These are phyloP conservation scores for Scolopax rusticola DNA, from an alignment of 2,797 vertebrate genomes.

Conservation along the genomic window DNA sequence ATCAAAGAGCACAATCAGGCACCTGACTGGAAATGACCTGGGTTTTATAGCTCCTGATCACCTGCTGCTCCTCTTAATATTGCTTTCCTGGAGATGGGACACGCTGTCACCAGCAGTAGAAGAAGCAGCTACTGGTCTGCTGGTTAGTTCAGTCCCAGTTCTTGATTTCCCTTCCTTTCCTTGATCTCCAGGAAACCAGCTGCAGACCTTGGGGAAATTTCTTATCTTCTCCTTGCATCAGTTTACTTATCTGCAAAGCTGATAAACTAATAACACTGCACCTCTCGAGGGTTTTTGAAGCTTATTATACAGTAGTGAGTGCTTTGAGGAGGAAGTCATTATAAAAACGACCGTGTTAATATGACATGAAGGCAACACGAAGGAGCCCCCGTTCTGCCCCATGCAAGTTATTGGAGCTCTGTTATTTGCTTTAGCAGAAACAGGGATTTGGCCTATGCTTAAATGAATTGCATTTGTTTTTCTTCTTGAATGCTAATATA, in stretches of 20 bases:
- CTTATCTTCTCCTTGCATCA: constrained; percentile 18
- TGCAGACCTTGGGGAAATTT: constrained; percentile 32
- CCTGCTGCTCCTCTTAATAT: background rate
- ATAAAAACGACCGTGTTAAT: background rate
- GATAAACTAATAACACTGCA: constrained; percentile 17
- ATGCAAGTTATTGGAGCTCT: background rate
- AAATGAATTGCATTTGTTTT: constrained; percentile 34
- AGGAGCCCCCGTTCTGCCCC: background rate
- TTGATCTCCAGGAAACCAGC: constrained; percentile 19
- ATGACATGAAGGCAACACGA: background rate
- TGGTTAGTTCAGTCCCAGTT: background rate
- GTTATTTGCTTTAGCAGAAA: constrained; percentile 11
- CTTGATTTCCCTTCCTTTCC: background rate
- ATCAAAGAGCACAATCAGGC: background rate
- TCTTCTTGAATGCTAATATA: constrained; percentile 42
- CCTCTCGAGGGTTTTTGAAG: constrained; percentile 12
- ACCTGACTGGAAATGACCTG: background rate
- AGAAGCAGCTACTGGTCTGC: background rate
- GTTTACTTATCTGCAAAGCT: constrained; percentile 36
- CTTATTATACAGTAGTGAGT: background rate
- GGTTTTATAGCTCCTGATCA: background rate
- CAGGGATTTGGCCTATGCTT: constrained; percentile 35
- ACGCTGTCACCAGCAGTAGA: background rate
- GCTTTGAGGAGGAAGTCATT: constrained; percentile 2
- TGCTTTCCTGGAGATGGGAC: background rate